Base-by-base conservation (phyloP, 2,113 vertebrate genomes). In the Prunella himalayana region DNA sequence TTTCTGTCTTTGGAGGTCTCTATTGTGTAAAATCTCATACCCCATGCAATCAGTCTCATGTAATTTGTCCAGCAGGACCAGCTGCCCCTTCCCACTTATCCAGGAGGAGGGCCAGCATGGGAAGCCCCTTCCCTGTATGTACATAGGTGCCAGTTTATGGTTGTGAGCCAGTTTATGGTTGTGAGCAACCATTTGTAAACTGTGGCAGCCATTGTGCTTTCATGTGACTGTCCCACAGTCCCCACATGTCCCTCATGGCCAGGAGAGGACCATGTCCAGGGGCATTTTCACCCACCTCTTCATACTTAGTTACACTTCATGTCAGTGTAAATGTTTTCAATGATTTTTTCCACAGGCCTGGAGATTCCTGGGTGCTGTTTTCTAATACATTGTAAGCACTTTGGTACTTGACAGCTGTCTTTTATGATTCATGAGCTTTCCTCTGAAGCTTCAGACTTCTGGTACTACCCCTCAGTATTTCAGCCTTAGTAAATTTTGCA, bases 21-120 rank as follows among this genome's bases (percentile, higher is more conserved):
- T 44, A 3, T n/a, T 89, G 31, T 35, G 25, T 68, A 20, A 78
- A 73, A 56, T 33, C 18, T 49, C 63, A 17, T 10, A 25, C 3
- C 7, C 12, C 13, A 10, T 2, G 0, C 2, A 7, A 25, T 60
- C 13, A 44, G 30, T 14, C 0, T 31, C 27, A 31, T 33, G 15
- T 11, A 35, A 15, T 28, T 31, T 49, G 63, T 11, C 22, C 44
- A 71, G 75, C n/a, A 70, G 56, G 16, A 75, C 19, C 11, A 50
- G 19, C 19, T 89, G 28, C 22, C 31, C 16, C 16, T 49, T 75
- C 37, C n/a, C 6, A 4, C 7, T 65, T 25, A 30, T 3, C 16
- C 24, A 28, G 22, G 30, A 37, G 44, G 13, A 10, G 18, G 7
- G 6, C 3, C 47, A 69, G 20, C 28, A 11, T 6, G 7, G 18